Percentiles rank a stretch among this genome's conserved stretches.
Evolutionary conservation across 1,140 invertebrate genomes (phyloP).

Genomic region (Neotoxoptera formosana): DNA sequence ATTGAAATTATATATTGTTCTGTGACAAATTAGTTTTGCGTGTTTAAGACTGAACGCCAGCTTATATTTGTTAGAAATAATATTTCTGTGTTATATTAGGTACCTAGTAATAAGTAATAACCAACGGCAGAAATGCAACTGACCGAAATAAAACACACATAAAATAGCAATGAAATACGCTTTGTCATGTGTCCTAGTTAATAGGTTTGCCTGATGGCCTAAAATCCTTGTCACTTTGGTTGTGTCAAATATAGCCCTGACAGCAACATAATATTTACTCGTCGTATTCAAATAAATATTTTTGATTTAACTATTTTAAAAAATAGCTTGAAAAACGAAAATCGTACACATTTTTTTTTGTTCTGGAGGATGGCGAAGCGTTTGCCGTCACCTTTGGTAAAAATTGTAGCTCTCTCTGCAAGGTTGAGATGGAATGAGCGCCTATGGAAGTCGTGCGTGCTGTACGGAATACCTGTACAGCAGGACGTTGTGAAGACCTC

Average conservation of each 20-base stretch:
- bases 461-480: too few species aligned
- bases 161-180: not conserved
- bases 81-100: not conserved
- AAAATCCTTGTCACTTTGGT: not conserved
- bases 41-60: too few species aligned
- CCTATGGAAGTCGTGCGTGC: not conserved
- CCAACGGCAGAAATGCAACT: not conserved
- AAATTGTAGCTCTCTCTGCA: not conserved
- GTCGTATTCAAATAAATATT: not conserved
- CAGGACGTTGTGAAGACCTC: not conserved
- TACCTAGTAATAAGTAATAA: too few species aligned
- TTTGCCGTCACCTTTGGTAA: not conserved
- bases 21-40: not conserved
- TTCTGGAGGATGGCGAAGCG: too few species aligned
- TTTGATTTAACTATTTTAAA: not conserved
- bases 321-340: not conserved
- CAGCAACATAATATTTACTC: not conserved
- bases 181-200: not conserved
- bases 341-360: too few species aligned
- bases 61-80: too few species aligned
- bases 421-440: not conserved
- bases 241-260: not conserved
- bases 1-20: not conserved
- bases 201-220: too few species aligned
- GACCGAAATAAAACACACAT: not conserved